phyloP scores from a whole-genome alignment of 2,113 vertebrate species.

The Balaeniceps rex region DNA sequence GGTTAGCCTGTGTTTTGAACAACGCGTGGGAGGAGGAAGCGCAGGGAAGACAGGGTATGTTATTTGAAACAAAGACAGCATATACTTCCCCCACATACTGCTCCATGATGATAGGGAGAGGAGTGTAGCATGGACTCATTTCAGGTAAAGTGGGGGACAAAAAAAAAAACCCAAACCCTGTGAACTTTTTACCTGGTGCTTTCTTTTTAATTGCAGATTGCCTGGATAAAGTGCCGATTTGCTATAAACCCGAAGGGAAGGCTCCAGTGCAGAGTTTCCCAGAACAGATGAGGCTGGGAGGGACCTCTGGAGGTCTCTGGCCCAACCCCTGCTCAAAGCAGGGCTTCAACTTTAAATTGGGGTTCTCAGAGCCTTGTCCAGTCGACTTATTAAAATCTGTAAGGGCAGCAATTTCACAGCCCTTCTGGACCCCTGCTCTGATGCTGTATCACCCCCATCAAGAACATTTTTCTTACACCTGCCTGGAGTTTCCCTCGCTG shows the following conservation, averaged over 20 bases:
- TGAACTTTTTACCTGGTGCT: not conserved
- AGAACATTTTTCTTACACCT: not conserved
- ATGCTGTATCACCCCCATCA: not conserved
- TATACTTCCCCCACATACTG: not conserved
- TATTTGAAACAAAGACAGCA: constrained; percentile 27
- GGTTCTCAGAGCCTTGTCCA: not conserved
- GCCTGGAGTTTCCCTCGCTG: not conserved
- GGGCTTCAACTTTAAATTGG: not conserved
- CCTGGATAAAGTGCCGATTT: not conserved
- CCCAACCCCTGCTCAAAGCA: not conserved
- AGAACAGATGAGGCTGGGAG: not conserved
- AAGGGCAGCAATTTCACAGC: not conserved
- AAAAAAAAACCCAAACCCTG: not conserved
- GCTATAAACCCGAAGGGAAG: not conserved
- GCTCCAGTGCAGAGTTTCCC: not conserved
- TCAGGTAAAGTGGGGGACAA: not conserved
- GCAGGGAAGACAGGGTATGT: not conserved
- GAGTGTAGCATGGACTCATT: not conserved
- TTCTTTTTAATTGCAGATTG: not conserved
- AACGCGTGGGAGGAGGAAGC: constrained; percentile 43
- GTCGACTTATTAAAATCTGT: not conserved
- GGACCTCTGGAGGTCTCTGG: not conserved
- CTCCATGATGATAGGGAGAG: not conserved
- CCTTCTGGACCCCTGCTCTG: not conserved
- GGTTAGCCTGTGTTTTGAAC: constrained; percentile 55